Evolutionary conservation across 2,113 vertebrate species (phyloP), one percentile per base, ranked within the genome.

Genomic region (Meles meles): DNA sequence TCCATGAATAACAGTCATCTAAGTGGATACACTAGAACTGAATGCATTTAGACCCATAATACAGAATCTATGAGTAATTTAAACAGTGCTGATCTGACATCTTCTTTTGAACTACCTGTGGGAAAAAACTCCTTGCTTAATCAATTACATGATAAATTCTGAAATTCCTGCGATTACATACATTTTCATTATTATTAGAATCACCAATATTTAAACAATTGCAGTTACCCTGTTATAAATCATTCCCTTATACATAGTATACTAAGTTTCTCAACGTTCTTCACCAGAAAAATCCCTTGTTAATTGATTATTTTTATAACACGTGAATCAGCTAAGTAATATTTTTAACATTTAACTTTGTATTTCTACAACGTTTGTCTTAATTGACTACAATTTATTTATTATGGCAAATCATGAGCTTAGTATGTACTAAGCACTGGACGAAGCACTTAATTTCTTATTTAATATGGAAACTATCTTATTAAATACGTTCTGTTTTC

Each of bases 21-120:
- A 57, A 55, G 3, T 63, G 10, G 0, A 23, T 85, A 29, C 11
- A 29, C 29, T 72, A 44, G 57, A 95, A 89, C 4, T 8, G 15
- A 29, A 37, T 71, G 55, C 52, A 77, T 87, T 96, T 80, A 93
- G 34, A 90, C 42, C 29, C 31, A 42, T 82, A 61, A 55, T 17
- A 84, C 1, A 84, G 17, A 96, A 76, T 15, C 34, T 12, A 94
- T 86, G 44, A 93, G 88, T 90, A 83, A 92, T 94, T 97, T 83
- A 95, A 95, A 67, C 20, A 77, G 39, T 83, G 29, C 37, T 96
- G 29, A 86, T 91, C 25, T 93, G 18, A 83, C 4, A 0, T 72
- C 63, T 95, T 44, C 2, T 77, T 96, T 94, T 88, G 18, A 89
- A 79, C 52, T 90, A 76, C 15, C 3, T 93, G 20, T 47, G 37